Percentiles rank a stretch among this genome's conserved stretches.
Conservation (phyloP, 2,797 vertebrate genomes). For the Halcyon leucocephala region DNA sequence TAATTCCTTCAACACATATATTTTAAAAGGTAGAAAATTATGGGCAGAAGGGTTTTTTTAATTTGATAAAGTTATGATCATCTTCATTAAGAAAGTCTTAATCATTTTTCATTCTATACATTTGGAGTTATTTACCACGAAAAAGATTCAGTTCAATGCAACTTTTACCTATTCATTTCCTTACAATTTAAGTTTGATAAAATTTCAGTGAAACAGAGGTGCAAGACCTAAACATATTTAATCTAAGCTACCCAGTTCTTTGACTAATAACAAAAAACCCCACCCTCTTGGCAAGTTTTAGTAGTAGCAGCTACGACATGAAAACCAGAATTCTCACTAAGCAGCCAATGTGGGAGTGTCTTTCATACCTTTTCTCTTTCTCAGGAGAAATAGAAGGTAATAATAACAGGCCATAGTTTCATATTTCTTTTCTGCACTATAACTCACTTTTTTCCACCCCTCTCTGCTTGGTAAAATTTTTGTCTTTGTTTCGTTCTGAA, state of each 20-base stretch:
- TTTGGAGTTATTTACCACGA: neutral
- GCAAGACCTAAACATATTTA: neutral
- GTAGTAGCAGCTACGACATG: neutral
- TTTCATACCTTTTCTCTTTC: neutral
- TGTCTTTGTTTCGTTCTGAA: neutral
- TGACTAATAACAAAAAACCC: neutral
- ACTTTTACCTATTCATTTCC: neutral
- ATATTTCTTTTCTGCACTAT: neutral
- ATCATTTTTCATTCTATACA: neutral
- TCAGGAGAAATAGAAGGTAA: neutral
- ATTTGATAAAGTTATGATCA: neutral
- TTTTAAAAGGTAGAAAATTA: neutral
- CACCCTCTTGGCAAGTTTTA: neutral
- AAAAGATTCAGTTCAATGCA: neutral
- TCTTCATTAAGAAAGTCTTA: neutral
- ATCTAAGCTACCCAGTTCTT: neutral
- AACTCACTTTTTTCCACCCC: neutral
- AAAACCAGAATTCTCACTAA: neutral
- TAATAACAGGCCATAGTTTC: neutral
- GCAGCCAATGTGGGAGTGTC: neutral
- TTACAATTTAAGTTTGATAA: neutral
- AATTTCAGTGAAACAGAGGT: neutral
- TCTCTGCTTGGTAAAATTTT: neutral
- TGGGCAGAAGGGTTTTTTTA: fast-evolving
- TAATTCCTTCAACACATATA: neutral